Base-by-base conservation (phyloP, 2,888 invertebrate species). In the Galerucella calmariensis region DNA sequence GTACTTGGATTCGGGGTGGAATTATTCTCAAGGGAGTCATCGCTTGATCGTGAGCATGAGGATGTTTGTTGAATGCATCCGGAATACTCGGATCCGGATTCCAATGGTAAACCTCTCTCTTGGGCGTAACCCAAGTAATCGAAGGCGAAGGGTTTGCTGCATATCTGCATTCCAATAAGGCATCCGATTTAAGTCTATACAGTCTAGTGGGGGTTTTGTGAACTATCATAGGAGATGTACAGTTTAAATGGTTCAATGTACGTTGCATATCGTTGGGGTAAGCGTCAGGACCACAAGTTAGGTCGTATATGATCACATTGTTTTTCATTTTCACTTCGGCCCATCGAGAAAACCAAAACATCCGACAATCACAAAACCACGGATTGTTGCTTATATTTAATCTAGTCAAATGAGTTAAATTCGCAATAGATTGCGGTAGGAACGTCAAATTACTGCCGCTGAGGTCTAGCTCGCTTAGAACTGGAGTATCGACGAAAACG, bases 291-390 rank as follows among this genome's bases (percentile, higher is more conserved):
- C 88, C 89, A 83, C 95, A 95, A 78, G 90, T 92, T 67, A 94
- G 86, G 27, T 92, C 91, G 0, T 91, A 91, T 78, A 86, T 73
- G 0, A 83, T 83, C 48, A 86, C 66, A 75, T 90, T 90, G 70
- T 89, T 87, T 27, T 88, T 88, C 61, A 89, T 87, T 77, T 88
- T 88, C 67, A 89, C 87, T 78, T 85, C 88, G 2, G 80, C 79
- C 85, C 85, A 85, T 1, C 78, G 74, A 27, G 82, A 82, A 70
- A 85, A 84, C 85, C 85, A 85, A 72, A 78, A 79, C 85, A 85
- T 94, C 67, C 94, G 91, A 83, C 97, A 97, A 86, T 96, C 95
- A 88, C 97, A 97, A 20, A 92, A 92, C 93, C 95, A 95, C 44
- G 92, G 93, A 85, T 97, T 97, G 73, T 91, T 91, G 51, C 91